Percentiles rank a stretch among this genome's conserved stretches.
These are phyloP conservation scores for Parapsyche elsis DNA, from an alignment of 1,140 invertebrate species.

Conservation along the genomic window DNA sequence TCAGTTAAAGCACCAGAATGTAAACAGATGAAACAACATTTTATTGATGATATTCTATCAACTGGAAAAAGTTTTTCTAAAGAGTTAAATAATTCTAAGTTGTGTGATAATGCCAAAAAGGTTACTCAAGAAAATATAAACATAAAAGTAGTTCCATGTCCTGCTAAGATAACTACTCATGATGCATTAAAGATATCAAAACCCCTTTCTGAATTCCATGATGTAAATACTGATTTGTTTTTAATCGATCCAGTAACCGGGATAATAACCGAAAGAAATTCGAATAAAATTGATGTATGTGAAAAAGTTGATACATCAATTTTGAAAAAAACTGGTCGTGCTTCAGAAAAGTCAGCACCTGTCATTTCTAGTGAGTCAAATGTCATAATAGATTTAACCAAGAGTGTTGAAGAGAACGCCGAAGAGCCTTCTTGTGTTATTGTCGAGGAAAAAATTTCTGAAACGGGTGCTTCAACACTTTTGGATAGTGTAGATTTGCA, in stretches of 20 bases:
- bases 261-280: conserved; percentile 48
- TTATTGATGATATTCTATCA: conserved; percentile 21
- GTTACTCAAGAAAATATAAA: background rate
- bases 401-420: background rate
- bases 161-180: background rate
- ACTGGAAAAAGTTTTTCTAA: background rate
- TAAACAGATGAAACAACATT: conserved; percentile 19
- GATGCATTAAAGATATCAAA: background rate
- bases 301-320: too few relatives aligned
- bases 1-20: background rate
- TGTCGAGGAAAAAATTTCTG: background rate
- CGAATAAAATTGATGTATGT: background rate
- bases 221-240: conserved; percentile 52
- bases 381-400: conserved; percentile 38
- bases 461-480: background rate
- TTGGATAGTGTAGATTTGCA: background rate
- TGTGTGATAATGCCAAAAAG: background rate
- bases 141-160: background rate
- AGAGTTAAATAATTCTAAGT: background rate
- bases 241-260: conserved; percentile 54
- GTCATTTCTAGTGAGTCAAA: background rate
- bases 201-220: conserved; percentile 42
- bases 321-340: conserved; percentile 2
- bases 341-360: background rate
- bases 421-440: conserved; percentile 16